Conservation (phyloP, 2,113 vertebrate genomes). For the Rhinolophus sinicus region DNA sequence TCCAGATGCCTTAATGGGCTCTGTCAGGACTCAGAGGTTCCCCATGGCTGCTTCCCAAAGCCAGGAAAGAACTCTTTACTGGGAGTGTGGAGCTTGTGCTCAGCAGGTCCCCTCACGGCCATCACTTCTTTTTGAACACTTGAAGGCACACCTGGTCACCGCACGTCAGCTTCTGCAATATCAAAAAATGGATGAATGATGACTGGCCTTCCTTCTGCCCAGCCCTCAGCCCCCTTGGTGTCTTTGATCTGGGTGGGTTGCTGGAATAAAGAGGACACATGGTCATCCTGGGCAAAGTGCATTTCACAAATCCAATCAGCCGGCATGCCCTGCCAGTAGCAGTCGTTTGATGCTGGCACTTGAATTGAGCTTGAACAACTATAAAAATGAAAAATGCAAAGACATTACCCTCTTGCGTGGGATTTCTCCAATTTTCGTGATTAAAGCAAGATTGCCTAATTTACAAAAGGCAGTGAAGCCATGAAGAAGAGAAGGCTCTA, state of each 20-base stretch:
- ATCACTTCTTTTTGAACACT: constrained; percentile 91
- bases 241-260: not conserved
- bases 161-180: constrained; percentile 91
- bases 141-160: constrained; percentile 94
- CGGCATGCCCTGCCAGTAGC: constrained; percentile 54
- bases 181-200: constrained; percentile 62
- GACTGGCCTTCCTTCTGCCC: not conserved
- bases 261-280: constrained; percentile 36
- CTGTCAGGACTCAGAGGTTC: not conserved
- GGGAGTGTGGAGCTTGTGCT: not conserved
- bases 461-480: constrained; percentile 62
- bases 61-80: not conserved
- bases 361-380: constrained; percentile 77
- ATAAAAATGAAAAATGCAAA: constrained; percentile 81
- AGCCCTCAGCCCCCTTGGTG: not conserved
- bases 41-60: not conserved
- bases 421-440: constrained; percentile 68
- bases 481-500: constrained; percentile 10
- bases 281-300: constrained; percentile 42
- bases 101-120: not conserved
- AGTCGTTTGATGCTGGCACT: constrained; percentile 81
- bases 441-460: constrained; percentile 75
- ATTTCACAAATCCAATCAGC: constrained; percentile 58
- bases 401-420: constrained; percentile 64
- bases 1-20: not conserved